Base-by-base conservation (phyloP, 2,797 vertebrate genomes). In the Takifugu ocellatus region DNA sequence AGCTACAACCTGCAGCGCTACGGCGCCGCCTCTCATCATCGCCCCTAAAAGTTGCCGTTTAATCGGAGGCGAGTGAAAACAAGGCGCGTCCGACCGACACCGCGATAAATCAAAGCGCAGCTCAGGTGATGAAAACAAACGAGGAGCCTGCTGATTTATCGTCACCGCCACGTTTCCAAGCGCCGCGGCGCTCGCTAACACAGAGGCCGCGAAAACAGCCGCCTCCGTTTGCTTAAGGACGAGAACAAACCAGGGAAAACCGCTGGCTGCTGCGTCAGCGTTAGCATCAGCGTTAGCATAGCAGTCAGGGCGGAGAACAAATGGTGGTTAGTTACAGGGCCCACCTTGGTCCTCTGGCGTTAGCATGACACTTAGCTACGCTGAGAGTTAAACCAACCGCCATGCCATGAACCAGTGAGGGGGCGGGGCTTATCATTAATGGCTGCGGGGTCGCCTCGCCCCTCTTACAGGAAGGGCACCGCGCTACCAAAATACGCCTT, bases 351-450 rank as follows among this genome's bases (percentile, higher is more conserved):
- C 21, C 21, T 21, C 21, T 21, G 21, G 21, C 21, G 5, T 29
- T 29, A 29, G 27, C 27, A 29, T 29, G 27, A 29, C 27, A 29
- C 27, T 3, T 29, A 29, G 27, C 27, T 29, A 29, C 27, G 5
- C 26, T 27, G 26, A 27, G 26, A 27, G 26, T 27, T 87, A 89
- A 89, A 85, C 74, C 88, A 89, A 90, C 85, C 5, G 44, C 68
- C 8, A 62, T 33, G 54, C 75, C 85, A 87, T 88, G 84, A 85
- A 87, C 89, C 89, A 90, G 21, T 0, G 59, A 60, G 77, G 81
- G 65, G 83, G 77, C 47, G 78, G 77, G 59, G 77, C 76, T 80
- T 85, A 78, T 89, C 89, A 89, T 91, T 87, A 90, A 90, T 84
- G 87, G 79, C 69, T 65, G 63, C 77, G 78, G 76, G 87, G 86